Evolutionary conservation across 2,113 vertebrate species (phyloP), one percentile per base, ranked within the genome.

Genomic region (Melanotaenia duboulayi): DNA sequence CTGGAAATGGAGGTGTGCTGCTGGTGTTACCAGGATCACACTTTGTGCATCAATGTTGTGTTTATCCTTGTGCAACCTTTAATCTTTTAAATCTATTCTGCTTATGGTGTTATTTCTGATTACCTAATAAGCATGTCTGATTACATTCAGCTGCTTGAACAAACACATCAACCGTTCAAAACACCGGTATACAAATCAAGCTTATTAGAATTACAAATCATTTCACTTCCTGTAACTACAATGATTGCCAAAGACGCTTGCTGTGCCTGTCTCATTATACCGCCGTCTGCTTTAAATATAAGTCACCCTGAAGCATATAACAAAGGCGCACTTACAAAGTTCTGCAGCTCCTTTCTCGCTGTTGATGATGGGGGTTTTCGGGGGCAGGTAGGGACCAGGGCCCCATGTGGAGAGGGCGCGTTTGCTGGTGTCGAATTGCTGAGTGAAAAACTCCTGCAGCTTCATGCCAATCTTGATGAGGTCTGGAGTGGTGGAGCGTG

Each of bases 401-500:
- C 98, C 97, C 98, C 98, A 99, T 0, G 97, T 99, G 69, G 98
- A 99, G 50, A 99, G 88, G 44, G 96, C 98, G 61, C 98, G 90
- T 87, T 99, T 99, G 95, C 97, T 99, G 68, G 98, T 99, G 85
- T 99, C 98, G 81, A 99, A 99, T 83, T 99, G 98, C 83, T 99
- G 97, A 48, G 98, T 99, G 83, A 99, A 99, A 90, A 99, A 99
- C 92, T 99, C 98, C 90, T 99, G 98, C 50, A 99, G 95, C 86
- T 99, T 99, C 98, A 99, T 98, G 92, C 97, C 97, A 66, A 99
- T 99, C 95, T 99, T 99, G 90, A 99, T 99, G 74, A 99, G 95
- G 92, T 99, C 98, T 55, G 98, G 98, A 0, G 98, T 99, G 48
- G 98, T 99, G 0, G 97, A 99, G 89, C 98, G 95, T 44, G 98